Percentiles rank a stretch among this genome's conserved stretches.
phyloP scores from a whole-genome alignment of 2,113 vertebrate genomes.

The Mystacornis crossleyi region DNA sequence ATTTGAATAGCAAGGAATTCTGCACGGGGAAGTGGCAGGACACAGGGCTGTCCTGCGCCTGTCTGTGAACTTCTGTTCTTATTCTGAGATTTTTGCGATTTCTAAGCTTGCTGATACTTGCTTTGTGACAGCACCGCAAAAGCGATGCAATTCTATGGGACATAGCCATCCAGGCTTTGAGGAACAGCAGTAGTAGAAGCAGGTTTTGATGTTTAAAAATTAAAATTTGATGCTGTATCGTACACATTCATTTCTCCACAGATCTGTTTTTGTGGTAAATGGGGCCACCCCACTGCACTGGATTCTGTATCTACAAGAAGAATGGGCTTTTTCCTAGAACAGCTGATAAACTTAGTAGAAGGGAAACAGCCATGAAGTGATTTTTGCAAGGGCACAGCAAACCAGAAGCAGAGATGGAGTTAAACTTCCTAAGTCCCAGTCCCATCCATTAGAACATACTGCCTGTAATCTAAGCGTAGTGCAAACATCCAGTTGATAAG shows the following conservation, averaged over 20 bases:
- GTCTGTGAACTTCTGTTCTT: background rate
- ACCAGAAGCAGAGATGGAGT: background rate
- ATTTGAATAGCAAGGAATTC: background rate
- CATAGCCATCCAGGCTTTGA: background rate
- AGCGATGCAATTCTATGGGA: background rate
- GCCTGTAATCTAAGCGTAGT: background rate
- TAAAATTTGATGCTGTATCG: background rate
- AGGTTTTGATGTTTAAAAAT: background rate
- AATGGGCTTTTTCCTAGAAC: background rate
- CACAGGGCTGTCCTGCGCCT: background rate
- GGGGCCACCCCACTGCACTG: background rate
- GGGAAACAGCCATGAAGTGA: background rate
- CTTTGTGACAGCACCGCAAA: background rate
- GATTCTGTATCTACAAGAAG: background rate
- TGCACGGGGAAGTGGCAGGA: background rate
- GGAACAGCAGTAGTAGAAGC: background rate
- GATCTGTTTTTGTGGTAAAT: background rate
- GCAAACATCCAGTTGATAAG: conserved; percentile 27
- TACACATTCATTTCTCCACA: background rate
- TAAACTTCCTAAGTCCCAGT: background rate
- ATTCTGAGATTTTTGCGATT: background rate
- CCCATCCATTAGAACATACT: background rate
- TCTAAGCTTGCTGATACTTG: background rate
- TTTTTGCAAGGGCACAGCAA: background rate
- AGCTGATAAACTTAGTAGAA: background rate